Base-by-base conservation (phyloP, 2,797 vertebrate species). In the Salarias fasciatus region DNA sequence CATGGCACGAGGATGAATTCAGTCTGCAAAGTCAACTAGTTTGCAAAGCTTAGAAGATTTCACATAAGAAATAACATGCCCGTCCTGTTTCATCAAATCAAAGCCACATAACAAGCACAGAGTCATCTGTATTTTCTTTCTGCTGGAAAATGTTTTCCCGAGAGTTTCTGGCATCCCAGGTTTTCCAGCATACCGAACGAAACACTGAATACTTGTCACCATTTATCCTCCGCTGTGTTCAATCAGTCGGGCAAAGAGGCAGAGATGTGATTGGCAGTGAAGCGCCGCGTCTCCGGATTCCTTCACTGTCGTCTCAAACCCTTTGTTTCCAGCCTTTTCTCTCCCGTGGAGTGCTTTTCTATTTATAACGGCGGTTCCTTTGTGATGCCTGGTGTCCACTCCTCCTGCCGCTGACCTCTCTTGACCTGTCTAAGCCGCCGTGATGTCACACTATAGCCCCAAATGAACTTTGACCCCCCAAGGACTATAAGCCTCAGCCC, bases 391-490 rank as follows among this genome's bases (percentile, higher is more conserved):
- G 53, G 62, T 66, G 65, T 82, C 56, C 66, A 31, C 55, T 69
- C 55, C 73, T 75, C 63, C 68, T 57, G 77, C 55, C 38, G 8
- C 33, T 60, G 79, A 85, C 85, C 86, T 86, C 75, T 84, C 72
- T 74, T 63, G 73, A 79, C 76, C 58, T 55, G 43, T 66, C 11
- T 63, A 57, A 82, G 72, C 60, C 61, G 63, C 81, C 73, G 52
- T 79, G 70, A 85, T 86, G 78, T 85, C 74, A 63, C 65, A 37
- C 66, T 77, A 82, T 77, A 76, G 69, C 60, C 55, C 36, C 48
- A 53, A 5, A 33, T 78, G 69, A 84, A 76, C 85, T 82, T 42
- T 85, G 80, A 84, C 82, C 73, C 43, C 43, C 11, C 1, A 8
- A 60, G 40, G 71, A 66, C 65, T 72, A 60, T 44, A 57, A 41